Evolutionary conservation across 2,113 vertebrate species (phyloP), one percentile per base, ranked within the genome.

Genomic region (Cyanoliseus patagonus): DNA sequence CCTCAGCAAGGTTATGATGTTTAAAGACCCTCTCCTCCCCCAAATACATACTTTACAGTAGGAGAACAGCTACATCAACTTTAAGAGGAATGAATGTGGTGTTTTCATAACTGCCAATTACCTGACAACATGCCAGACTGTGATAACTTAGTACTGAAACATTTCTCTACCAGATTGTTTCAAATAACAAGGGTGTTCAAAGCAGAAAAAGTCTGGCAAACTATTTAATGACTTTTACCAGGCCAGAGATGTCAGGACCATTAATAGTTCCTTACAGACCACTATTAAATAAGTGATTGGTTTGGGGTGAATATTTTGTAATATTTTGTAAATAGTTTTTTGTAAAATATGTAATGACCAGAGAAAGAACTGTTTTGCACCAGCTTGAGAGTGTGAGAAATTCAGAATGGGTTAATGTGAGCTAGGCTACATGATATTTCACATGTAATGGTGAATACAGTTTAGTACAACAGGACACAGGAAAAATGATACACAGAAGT

Each of bases 1-100:
- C 76, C 66, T 86, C 55, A 92, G 93, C 89, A 95, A 94, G 74
- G 52, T 94, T 95, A 83, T 83, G 92, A 94, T 47, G 86, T 75
- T 80, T 57, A 70, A 59, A 92, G 67, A 80, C 62, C 46, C 69
- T 33, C 35, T 63, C 22, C 72, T 82, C 25, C 41, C 42, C 13
- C 37, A 70, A 78, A 46, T 5, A 4, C 74, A 70, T 35, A 64
- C 55, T 84, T 78, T 31, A 67, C 64, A 82, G 63, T 42, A 92
- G 53, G 69, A 62, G 24, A 93, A 92, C 51, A 20, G 74, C 68
- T 72, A 44, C 42, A 30, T 22, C 42, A 80, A 35, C 55, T 83
- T 67, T 16, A 68, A 14, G 35, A 16, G 10, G 28, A 86, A 68
- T 20, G 6, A 68, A 52, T 10, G 27, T 25, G 22, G 4, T 69